Evolutionary conservation across 2,888 invertebrate species (phyloP), one percentile per base, ranked within the genome.

Genomic region (Syrphus vitripennis): DNA sequence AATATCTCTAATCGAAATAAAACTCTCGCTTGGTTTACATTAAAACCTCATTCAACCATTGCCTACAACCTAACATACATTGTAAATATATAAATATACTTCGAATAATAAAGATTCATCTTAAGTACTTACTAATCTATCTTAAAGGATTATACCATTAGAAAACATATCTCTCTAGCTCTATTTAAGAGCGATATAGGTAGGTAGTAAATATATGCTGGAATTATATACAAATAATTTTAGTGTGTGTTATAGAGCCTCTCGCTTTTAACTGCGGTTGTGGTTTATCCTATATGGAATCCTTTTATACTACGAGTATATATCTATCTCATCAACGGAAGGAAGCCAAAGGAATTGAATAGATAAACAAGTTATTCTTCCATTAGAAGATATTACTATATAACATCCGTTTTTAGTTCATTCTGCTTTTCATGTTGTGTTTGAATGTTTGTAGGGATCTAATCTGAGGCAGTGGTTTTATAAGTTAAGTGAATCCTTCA

Each of bases 61-160:
- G n/a, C n/a, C n/a, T n/a, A n/a, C 14, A 45, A 10, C 45, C 34
- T 10, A 34, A 1, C 34, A 34, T 34, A n/a, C 34, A 34, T 34
- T 9, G 9, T 10, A 10, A 6, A 3, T 19, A 4, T 21, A 21
- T 5, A 21, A 6, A 24, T 45, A 29, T 31, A 45, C 16, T 37
- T 14, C 34, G 19, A 34, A 53, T 53, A 34, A 53, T 34, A 72
- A 31, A 72, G 59, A 31, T 59, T 48, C 45, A 59, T 55, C 57
- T 19, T 29, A 31, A 59, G 16, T 37, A 40, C 67, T 78, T 53
- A 83, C 77, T 83, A 83, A 83, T 78, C 83, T 83, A 69, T 74
- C 78, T 79, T 74, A 83, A 79, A 74, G 83, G 83, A 78, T 83
- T 79, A 83, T 83, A 45, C 74, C 78, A 69, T 74, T 67, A 74